Evolutionary conservation across 2,797 vertebrate species (phyloP).

Genomic region (Vireo griseus): DNA sequence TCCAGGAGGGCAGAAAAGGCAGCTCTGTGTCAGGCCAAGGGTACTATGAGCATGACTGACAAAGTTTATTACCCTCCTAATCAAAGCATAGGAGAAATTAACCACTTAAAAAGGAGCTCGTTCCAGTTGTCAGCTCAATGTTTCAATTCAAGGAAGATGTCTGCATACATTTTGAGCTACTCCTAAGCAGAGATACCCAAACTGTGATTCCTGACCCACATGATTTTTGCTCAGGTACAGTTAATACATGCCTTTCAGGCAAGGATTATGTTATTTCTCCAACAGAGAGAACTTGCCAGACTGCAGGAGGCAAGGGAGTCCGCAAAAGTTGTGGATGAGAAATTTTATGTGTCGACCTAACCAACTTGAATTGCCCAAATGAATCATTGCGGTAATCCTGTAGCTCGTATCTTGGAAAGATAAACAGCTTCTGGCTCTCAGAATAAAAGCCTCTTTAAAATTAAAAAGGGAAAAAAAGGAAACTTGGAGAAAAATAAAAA

Average conservation of each 20-base stretch:
- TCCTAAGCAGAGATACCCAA: background rate
- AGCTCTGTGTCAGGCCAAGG: background rate
- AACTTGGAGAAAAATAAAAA: background rate
- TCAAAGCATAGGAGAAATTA: background rate
- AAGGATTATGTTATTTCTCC: background rate
- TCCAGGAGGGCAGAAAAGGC: background rate
- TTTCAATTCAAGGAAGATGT: background rate
- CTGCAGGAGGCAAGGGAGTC: background rate
- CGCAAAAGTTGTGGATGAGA: background rate
- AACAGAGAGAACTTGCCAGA: background rate
- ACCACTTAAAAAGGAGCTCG: background rate
- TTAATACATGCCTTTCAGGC: background rate
- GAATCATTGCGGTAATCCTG: background rate
- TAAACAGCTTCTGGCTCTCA: background rate
- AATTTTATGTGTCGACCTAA: background rate
- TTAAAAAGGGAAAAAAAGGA: background rate
- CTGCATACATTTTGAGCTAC: background rate
- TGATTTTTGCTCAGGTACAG: background rate
- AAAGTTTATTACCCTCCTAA: background rate
- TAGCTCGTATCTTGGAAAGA: background rate
- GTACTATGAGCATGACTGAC: background rate
- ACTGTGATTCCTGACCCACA: background rate
- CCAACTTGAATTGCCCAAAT: background rate
- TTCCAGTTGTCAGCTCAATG: background rate
- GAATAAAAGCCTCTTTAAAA: background rate